Conservation (phyloP, 2,888 invertebrate genomes). For the Thelaira solivaga region DNA sequence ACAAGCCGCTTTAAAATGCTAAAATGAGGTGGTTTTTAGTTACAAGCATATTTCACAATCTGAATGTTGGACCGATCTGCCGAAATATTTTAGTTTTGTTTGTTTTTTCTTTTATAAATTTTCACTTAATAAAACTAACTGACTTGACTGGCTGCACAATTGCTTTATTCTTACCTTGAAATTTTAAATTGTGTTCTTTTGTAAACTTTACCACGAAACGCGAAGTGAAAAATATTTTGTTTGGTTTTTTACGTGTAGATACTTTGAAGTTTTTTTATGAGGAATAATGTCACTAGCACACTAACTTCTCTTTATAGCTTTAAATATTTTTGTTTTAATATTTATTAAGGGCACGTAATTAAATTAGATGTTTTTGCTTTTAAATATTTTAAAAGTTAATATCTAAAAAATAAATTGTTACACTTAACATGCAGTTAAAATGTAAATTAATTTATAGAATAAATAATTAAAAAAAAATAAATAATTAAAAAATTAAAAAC, state of each 20-base stretch:
- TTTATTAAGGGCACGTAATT: not conserved
- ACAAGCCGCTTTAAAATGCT: not conserved
- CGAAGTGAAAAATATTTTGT: no score
- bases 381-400: no score
- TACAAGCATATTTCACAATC: constrained; percentile 25
- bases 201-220: no score
- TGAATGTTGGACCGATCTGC: constrained; percentile 39
- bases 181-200: no score
- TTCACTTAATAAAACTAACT: not conserved
- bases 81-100: no score
- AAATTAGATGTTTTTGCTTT: no score
- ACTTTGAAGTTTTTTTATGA: no score
- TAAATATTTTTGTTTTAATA: no score
- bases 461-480: not conserved
- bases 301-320: no score
- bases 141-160: not conserved
- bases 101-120: constrained; percentile 6
- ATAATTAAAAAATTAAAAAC: not conserved
- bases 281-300: no score
- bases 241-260: no score
- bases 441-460: not conserved
- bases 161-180: constrained; percentile 39
- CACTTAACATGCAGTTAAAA: no score
- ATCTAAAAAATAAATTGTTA: not conserved
- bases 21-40: constrained; percentile 13